Evolutionary conservation across 2,113 vertebrate species (phyloP).

Genomic region (Sapayoa aenigma): DNA sequence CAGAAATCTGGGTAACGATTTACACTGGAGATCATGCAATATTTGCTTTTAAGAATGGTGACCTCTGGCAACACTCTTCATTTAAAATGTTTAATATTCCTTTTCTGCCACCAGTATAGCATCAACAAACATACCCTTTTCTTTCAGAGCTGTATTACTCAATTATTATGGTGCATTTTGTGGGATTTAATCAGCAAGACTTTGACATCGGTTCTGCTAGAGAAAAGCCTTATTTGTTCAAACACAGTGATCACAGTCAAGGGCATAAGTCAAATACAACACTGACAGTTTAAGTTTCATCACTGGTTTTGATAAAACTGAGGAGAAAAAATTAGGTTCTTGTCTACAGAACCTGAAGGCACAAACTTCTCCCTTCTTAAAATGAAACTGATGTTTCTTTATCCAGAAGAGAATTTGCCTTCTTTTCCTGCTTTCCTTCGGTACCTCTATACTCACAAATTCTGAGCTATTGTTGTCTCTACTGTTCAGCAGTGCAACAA

Average conservation of each 20-base stretch:
- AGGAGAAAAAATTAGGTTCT: neutral
- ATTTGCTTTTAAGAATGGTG: constrained; percentile 10
- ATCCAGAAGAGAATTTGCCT: neutral
- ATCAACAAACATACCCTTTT: neutral
- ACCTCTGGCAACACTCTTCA: neutral
- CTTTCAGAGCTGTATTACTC: neutral
- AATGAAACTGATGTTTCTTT: neutral
- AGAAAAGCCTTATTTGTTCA: neutral
- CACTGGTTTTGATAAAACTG: neutral
- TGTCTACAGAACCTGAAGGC: neutral
- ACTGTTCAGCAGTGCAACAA: neutral
- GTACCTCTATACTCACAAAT: neutral
- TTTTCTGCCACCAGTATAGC: neutral
- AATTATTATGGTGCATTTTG: neutral
- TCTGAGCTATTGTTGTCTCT: neutral
- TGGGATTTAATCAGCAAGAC: neutral
- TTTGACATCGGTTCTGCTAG: neutral
- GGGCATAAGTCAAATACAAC: neutral
- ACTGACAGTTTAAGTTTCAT: neutral
- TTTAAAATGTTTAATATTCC: neutral
- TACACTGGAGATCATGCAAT: neutral
- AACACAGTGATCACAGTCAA: neutral
- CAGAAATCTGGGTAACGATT: neutral
- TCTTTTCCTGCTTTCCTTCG: neutral
- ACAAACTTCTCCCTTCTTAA: neutral